Conservation (phyloP, 2,113 vertebrate species). For the Triplophysa siluroides region DNA sequence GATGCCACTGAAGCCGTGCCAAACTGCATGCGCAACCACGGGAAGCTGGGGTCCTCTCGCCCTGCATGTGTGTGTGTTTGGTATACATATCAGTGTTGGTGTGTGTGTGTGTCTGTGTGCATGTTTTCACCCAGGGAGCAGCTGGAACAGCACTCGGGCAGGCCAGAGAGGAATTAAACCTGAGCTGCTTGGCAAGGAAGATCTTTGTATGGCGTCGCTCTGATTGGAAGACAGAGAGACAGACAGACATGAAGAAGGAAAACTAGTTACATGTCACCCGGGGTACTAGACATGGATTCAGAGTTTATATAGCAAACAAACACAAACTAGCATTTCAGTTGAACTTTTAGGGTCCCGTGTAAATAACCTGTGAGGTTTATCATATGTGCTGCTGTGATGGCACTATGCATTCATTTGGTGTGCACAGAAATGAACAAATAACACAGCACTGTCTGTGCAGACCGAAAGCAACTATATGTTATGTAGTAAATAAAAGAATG, state of each 20-base stretch:
- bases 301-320: not conserved
- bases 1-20: constrained; percentile 39
- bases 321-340: not conserved
- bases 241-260: constrained; percentile 35
- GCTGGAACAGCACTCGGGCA: constrained; percentile 38
- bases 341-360: no score
- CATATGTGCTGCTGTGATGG: no score
- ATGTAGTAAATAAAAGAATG: no score
- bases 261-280: constrained; percentile 2
- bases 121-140: constrained; percentile 36
- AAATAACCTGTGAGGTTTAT: no score
- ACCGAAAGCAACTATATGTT: no score
- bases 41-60: constrained; percentile 4
- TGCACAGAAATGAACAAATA: no score
- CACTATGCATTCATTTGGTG: no score
- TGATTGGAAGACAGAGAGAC: constrained; percentile 22
- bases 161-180: constrained; percentile 53
- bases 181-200: constrained; percentile 37
- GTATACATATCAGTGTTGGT: not conserved
- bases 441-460: not conserved
- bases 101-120: not conserved
- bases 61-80: not conserved
- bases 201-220: constrained; percentile 10
- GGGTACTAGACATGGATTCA: not conserved
- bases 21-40: constrained; percentile 18